phyloP scores from a whole-genome alignment of 1,140 invertebrate genomes.

The Drosophila nasuta region DNA sequence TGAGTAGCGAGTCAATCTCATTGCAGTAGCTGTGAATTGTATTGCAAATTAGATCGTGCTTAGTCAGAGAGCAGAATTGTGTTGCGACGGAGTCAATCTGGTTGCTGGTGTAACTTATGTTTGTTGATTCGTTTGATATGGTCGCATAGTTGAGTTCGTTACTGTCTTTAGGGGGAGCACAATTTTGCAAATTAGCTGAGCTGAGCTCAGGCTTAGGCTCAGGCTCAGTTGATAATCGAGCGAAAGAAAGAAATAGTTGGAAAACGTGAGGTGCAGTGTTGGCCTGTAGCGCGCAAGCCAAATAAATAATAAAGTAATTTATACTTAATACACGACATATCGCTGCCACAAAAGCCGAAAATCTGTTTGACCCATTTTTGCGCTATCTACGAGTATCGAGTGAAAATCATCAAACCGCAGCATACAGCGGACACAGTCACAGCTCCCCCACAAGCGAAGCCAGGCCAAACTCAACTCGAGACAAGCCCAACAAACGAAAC shows the following conservation, averaged over 20 bases:
- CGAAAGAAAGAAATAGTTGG: neutral
- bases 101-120: slow-evolving; percentile 6
- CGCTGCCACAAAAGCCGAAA: slow-evolving; percentile 37
- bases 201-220: neutral
- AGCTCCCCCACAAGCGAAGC: slow-evolving; percentile 3
- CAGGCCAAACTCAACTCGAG: slow-evolving; percentile 13
- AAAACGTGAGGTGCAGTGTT: slow-evolving; percentile 26
- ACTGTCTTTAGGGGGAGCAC: slow-evolving; percentile 7
- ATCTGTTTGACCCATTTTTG: slow-evolving; percentile 65
- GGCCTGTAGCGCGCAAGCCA: slow-evolving; percentile 8
- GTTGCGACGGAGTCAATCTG: neutral
- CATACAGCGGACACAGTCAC: neutral
- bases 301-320: slow-evolving; percentile 74
- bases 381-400: slow-evolving; percentile 18
- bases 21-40: neutral
- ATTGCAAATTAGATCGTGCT: neutral
- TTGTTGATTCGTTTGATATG: slow-evolving; percentile 21
- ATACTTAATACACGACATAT: slow-evolving; percentile 61
- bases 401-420: slow-evolving; percentile 35
- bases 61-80: neutral
- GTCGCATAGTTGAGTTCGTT: neutral
- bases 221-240: neutral
- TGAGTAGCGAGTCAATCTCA: too few species aligned
- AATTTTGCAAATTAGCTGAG: slow-evolving; percentile 42
- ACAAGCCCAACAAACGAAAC: slow-evolving; percentile 28